These are phyloP conservation scores for Galaxea fascicularis DNA, from an alignment of 92 coral and sea anemone genomes.

Conservation along the genomic window DNA sequence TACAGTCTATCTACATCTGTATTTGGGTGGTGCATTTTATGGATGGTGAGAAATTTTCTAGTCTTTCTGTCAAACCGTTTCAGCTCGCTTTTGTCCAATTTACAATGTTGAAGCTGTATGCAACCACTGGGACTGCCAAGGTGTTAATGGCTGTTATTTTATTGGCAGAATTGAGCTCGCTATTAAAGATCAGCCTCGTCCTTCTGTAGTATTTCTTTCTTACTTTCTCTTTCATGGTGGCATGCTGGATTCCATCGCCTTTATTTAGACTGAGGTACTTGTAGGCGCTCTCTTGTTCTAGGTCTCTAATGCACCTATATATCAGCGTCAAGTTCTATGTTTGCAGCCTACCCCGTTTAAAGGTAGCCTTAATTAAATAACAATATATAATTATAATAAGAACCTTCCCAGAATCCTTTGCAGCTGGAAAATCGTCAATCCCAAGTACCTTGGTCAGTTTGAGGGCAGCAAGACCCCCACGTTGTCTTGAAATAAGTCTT, in stretches of 20 bases:
- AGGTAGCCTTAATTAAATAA: too few relatives aligned
- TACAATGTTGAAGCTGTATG: constrained; percentile 32
- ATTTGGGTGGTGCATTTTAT: constrained; percentile 37
- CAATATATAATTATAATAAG: too few relatives aligned
- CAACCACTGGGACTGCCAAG: constrained; percentile 44
- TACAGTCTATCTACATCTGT: constrained; percentile 19
- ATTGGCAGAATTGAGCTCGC: constrained; percentile 39
- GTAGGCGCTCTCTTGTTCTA: constrained; percentile 29
- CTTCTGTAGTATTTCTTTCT: constrained; percentile 47
- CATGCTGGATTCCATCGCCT: too few relatives aligned
- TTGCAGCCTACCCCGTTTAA: constrained; percentile 25
- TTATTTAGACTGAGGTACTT: constrained; percentile 31
- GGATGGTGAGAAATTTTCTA: constrained; percentile 20
- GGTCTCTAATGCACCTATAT: constrained; percentile 3
- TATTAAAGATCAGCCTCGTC: constrained; percentile 32
- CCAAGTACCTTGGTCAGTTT: too few relatives aligned
- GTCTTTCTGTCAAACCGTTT: constrained; percentile 24
- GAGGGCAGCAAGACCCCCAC: too few relatives aligned
- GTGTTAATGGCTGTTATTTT: constrained; percentile 47
- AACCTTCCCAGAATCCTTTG: too few relatives aligned
- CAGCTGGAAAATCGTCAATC: too few relatives aligned
- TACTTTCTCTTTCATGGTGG: constrained; percentile 42
- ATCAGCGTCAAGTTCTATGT: constrained; percentile 11
- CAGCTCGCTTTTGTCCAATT: background rate
- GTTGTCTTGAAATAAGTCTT: too few relatives aligned